Percentiles rank a stretch among this genome's conserved stretches.
phyloP scores from a whole-genome alignment of 2,797 vertebrate species.

The Gobionotothen gibberifrons region DNA sequence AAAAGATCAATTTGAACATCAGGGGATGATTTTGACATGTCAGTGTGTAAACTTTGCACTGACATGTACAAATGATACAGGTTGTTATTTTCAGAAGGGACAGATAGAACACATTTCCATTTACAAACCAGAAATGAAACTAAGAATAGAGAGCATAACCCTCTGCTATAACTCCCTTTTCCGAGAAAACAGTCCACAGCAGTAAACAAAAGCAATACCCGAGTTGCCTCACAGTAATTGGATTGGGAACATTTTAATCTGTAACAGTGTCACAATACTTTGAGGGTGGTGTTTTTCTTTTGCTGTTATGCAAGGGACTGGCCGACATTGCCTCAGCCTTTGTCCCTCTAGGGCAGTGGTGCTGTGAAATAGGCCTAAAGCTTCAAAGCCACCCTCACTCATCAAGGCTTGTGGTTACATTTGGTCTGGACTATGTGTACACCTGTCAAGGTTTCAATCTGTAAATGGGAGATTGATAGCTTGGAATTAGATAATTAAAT shows the following conservation, averaged over 20 bases:
- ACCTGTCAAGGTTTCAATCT: conserved; percentile 26
- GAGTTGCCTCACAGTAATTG: no score
- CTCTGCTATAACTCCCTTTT: neutral
- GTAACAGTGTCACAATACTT: no score
- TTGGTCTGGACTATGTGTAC: neutral
- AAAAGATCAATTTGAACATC: conserved; percentile 8
- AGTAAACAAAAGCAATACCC: neutral
- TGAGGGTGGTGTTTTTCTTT: neutral
- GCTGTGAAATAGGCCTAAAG: conserved; percentile 17
- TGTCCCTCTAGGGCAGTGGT: conserved; percentile 1
- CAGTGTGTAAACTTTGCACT: conserved; percentile 1
- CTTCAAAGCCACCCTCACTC: conserved; percentile 6
- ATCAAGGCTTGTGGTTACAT: neutral
- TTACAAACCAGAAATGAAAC: conserved; percentile 1
- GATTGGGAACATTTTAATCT: no score
- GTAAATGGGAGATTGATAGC: conserved; percentile 28
- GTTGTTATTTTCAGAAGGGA: conserved; percentile 1
- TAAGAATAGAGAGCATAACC: neutral
- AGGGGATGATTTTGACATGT: neutral
- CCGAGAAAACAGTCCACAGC: no score
- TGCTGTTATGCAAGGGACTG: neutral
- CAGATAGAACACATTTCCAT: neutral
- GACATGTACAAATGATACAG: conserved; percentile 21
- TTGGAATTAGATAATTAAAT: conserved; percentile 32
- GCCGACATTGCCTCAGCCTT: neutral